Percentiles rank a stretch among this genome's conserved stretches.
phyloP scores from a whole-genome alignment of 2,113 vertebrate species.

The Fulmarus glacialis region DNA sequence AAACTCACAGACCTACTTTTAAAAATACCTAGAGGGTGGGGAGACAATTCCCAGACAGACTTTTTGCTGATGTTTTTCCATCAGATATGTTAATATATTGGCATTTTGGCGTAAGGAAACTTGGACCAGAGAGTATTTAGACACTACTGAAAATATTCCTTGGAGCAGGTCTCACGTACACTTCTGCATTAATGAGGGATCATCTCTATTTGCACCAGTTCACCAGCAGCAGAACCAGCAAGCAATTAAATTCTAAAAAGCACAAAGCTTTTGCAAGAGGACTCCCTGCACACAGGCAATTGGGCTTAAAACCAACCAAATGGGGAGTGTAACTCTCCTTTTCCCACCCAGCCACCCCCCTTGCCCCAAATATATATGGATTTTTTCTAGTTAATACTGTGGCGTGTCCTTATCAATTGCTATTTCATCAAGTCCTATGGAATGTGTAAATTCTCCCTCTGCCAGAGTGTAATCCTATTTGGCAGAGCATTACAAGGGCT shows the following conservation, averaged over 20 bases:
- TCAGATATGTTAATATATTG: background rate
- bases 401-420: background rate
- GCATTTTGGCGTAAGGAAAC: background rate
- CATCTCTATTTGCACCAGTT: conserved; percentile 18
- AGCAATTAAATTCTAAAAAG: conserved; percentile 36
- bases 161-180: background rate
- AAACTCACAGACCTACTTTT: background rate
- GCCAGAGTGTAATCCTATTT: background rate
- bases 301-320: background rate
- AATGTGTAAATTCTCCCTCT: conserved; percentile 12
- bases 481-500: background rate
- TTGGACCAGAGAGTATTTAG: background rate
- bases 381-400: background rate
- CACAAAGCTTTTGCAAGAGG: background rate
- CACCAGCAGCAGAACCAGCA: background rate
- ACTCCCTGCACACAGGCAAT: background rate
- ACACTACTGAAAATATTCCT: background rate
- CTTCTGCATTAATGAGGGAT: conserved; percentile 31
- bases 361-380: background rate
- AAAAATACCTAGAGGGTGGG: background rate
- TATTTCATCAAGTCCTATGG: conserved; percentile 15
- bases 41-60: background rate
- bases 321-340: background rate
- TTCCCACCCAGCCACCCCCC: background rate
- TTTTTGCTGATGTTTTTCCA: background rate